Conservation (phyloP, 2,797 vertebrate genomes). For the Thunnus albacares region DNA sequence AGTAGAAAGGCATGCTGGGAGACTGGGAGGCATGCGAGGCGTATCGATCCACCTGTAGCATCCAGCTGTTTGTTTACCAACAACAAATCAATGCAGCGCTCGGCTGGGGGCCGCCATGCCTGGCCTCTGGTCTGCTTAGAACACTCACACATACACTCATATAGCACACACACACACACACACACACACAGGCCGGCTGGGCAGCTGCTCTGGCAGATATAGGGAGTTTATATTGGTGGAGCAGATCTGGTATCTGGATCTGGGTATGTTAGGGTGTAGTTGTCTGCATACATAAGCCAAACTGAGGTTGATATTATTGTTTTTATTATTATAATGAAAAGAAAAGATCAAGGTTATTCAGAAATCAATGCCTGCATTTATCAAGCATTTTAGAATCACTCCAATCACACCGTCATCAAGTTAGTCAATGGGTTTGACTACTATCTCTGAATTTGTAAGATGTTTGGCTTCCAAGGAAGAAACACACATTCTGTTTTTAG, state of each 20-base stretch:
- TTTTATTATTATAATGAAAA: background rate
- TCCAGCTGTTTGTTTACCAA: constrained; percentile 89
- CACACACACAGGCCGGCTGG: constrained; percentile 14
- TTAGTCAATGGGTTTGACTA: background rate
- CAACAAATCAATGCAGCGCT: constrained; percentile 88
- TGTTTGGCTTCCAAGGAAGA: too few relatives aligned
- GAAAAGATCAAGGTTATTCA: background rate
- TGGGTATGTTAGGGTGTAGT: background rate
- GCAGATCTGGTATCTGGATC: background rate
- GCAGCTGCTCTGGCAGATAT: constrained; percentile 27
- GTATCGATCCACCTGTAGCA: constrained; percentile 85
- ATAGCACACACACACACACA: constrained; percentile 24
- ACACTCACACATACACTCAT: constrained; percentile 48
- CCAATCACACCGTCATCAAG: background rate
- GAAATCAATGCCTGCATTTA: background rate
- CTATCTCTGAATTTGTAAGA: too few relatives aligned
- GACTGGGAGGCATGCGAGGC: constrained; percentile 72
- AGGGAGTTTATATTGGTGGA: constrained; percentile 10
- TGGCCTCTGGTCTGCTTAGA: constrained; percentile 76
- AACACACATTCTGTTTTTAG: too few relatives aligned
- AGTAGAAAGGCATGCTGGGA: constrained; percentile 80
- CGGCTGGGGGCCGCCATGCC: constrained; percentile 73
- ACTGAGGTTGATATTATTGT: background rate
- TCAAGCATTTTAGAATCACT: background rate
- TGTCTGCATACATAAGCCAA: background rate